Evolutionary conservation across 2,797 vertebrate species (phyloP), one percentile per base, ranked within the genome.

Genomic region (Hylomyscus alleni): DNA sequence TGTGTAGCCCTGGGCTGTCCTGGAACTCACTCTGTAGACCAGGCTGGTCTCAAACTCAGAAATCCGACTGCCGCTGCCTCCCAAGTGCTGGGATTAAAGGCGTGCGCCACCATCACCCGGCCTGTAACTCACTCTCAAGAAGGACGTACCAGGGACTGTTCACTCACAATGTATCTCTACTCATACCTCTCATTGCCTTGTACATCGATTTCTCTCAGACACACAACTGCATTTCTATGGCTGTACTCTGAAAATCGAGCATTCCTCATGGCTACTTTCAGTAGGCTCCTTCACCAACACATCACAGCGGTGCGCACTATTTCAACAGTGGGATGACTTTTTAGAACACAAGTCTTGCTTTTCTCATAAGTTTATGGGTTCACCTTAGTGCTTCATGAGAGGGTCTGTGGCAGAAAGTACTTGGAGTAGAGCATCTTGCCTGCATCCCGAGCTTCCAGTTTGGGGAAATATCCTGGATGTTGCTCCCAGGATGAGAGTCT

Each of bases 171-270:
- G 0, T 67, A 15, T 37, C 37, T 92, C 73, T 89, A 56, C 69
- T 95, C n/a, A 34, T 86, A 87, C 54, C 81, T 93, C 77, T n/a
- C 34, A 40, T n/a, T 60, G 80, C 15, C 40, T 89, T 84, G 22
- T n/a, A 73, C 92, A 93, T 87, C 1, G 19, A 60, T 2, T 86
- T 96, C 31, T 93, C 6, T 89, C 47, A n/a, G 24, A 58, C 13
- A 91, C 75, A 91, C n/a, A 87, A 96, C n/a, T 92, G 34, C 47
- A 72, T 89, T 91, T 93, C 78, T 75, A 31, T 87, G 40, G 11
- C 8, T 34, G 29, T 10, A 19, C 81, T 95, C 93, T 95, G 60
- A 89, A 91, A 95, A 15, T 3, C 19, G 91, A 89, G 78, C 24
- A 44, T 62, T 91, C 77, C 14, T 89, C 62, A 84, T 58, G 77